Conservation (phyloP, 1,140 invertebrate species). For the Drosophila takahashii region DNA sequence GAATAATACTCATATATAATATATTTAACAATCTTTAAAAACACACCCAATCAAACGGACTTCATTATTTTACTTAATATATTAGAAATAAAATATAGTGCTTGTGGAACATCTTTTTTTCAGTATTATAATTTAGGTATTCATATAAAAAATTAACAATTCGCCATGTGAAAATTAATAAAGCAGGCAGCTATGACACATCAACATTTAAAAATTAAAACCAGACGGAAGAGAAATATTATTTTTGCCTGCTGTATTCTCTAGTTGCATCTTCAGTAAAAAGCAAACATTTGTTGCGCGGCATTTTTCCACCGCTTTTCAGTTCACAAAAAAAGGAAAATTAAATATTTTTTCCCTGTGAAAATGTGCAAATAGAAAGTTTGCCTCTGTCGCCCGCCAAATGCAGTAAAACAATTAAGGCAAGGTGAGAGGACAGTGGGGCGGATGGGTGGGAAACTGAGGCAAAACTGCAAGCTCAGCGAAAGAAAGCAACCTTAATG, state of each 20-base stretch:
- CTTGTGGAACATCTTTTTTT: no score
- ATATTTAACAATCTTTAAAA: no score
- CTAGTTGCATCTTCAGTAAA: constrained; percentile 24
- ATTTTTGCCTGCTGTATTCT: background rate
- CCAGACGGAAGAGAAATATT: constrained; percentile 39
- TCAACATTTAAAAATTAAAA: constrained; percentile 17
- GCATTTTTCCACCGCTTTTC: constrained; percentile 25
- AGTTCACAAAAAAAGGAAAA: constrained; percentile 27
- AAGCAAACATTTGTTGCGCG: constrained; percentile 11
- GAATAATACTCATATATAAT: no score
- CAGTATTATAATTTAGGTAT: no score
- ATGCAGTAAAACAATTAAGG: constrained; percentile 72
- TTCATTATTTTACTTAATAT: no score
- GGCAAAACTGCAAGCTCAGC: constrained; percentile 44
- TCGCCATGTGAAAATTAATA: background rate
- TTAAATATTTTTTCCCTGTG: constrained; percentile 57
- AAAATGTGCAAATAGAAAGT: constrained; percentile 68
- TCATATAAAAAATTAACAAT: no score
- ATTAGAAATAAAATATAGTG: no score
- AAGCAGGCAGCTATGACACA: constrained; percentile 2
- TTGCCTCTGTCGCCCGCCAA: constrained; percentile 23
- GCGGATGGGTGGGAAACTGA: constrained; percentile 32
- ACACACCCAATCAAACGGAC: no score
- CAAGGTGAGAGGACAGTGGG: constrained; percentile 11
- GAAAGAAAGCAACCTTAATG: constrained; percentile 50